These are phyloP conservation scores for Antheraea mylitta DNA, from an alignment of 1,140 invertebrate genomes.

Conservation along the genomic window DNA sequence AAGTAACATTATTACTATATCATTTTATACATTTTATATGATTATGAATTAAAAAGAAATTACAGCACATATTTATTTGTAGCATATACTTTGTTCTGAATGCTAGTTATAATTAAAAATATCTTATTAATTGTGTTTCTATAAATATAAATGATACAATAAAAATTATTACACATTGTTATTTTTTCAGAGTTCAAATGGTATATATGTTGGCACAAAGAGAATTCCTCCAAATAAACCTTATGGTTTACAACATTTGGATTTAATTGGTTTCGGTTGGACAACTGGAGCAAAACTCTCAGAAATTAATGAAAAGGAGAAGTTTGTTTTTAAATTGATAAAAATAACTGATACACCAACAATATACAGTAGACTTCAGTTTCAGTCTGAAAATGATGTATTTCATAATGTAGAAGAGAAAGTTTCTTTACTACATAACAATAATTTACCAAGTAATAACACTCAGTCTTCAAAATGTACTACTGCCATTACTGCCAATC, in stretches of 20 bases:
- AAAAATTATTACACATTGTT: neutral
- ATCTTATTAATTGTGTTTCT: too few species aligned
- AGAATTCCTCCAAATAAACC: constrained; percentile 53
- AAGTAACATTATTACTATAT: too few species aligned
- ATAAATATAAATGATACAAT: too few species aligned
- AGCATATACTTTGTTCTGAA: too few species aligned
- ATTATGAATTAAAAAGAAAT: too few species aligned
- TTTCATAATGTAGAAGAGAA: constrained; percentile 34
- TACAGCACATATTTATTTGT: too few species aligned
- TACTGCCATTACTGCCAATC: neutral
- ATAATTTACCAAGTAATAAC: neutral
- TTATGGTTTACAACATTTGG: constrained; percentile 40
- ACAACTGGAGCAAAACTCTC: constrained; percentile 38
- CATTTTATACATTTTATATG: too few species aligned
- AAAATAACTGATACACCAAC: constrained; percentile 36
- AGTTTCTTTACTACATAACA: constrained; percentile 21
- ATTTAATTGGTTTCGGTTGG: constrained; percentile 65
- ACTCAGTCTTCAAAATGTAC: neutral
- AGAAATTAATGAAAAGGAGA: constrained; percentile 52
- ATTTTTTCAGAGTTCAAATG: constrained; percentile 64
- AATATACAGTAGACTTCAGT: constrained; percentile 43
- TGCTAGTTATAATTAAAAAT: too few species aligned
- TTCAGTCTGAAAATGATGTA: neutral
- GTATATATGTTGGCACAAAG: constrained; percentile 56
- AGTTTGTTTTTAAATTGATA: constrained; percentile 59